A percentile compares a stretch with the other conserved stretches of the same genome.
Conservation (phyloP, 35 echinoderm and acorn worm species). For the Apostichopus parvimensis region DNA sequence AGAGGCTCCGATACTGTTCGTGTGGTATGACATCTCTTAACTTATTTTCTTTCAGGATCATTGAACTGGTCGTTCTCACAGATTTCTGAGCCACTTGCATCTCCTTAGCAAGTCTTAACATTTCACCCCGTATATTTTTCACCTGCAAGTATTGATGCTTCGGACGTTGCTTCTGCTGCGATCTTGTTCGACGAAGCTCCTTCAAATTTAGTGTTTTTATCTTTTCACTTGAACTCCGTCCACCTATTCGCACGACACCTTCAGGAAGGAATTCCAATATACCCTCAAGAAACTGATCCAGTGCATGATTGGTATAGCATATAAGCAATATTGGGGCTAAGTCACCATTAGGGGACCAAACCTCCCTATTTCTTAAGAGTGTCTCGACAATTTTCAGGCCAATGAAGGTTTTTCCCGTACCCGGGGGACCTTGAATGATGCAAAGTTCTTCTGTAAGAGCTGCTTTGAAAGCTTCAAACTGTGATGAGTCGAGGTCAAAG, state of each 20-base stretch:
- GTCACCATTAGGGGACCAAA: conserved; percentile 61
- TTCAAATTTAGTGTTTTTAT: conserved; percentile 80
- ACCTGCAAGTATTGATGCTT: conserved; percentile 27
- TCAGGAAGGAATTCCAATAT: conserved; percentile 64
- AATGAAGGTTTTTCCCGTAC: conserved; percentile 96
- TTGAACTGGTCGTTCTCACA: background rate
- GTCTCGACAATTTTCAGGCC: conserved; percentile 90
- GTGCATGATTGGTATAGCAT: conserved; percentile 94
- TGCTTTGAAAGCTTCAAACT: conserved; percentile 68
- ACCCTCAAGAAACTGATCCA: conserved; percentile 97
- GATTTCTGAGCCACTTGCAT: conserved; percentile 49
- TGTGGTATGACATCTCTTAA: conserved; percentile 36
- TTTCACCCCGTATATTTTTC: conserved; percentile 34
- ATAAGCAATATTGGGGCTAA: conserved; percentile 74
- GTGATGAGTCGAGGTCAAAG: conserved; percentile 76
- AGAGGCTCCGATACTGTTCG: conserved; percentile 37
- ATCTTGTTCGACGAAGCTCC: conserved; percentile 3
- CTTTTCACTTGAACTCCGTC: conserved; percentile 77
- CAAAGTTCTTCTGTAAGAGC: conserved; percentile 87
- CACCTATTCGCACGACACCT: conserved; percentile 84
- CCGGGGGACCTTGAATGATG: conserved; percentile 94
- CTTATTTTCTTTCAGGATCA: conserved; percentile 34
- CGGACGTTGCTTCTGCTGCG: background rate
- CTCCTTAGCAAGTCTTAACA: conserved; percentile 15
- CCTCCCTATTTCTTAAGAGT: conserved; percentile 66